Evolutionary conservation across 2,113 vertebrate genomes (phyloP).

Genomic region (Syngnathoides biaculeatus): DNA sequence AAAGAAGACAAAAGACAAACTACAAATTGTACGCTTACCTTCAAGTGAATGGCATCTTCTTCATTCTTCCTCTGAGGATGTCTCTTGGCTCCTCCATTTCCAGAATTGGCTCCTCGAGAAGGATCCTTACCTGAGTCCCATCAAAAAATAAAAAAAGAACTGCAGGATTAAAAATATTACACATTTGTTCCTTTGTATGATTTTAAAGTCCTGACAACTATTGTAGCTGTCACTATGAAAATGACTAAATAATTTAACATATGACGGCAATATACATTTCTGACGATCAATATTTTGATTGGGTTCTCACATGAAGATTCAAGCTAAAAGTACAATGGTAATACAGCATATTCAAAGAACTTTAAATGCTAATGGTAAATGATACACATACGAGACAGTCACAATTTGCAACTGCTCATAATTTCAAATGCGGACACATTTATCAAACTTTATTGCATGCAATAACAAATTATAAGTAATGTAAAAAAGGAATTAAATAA

Average conservation of each 20-base stretch:
- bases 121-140: slow-evolving; percentile 68
- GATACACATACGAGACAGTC: not conserved
- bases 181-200: not conserved
- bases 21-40: slow-evolving; percentile 53
- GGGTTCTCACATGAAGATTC: not conserved
- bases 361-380: not conserved
- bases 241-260: too few relatives aligned
- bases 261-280: not conserved
- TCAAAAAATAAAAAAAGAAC: not conserved
- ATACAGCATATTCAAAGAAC: not conserved
- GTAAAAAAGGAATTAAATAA: slow-evolving; percentile 87
- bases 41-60: slow-evolving; percentile 57
- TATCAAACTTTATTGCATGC: slow-evolving; percentile 71
- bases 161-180: not conserved
- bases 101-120: slow-evolving; percentile 55
- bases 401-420: not conserved
- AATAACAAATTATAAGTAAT: slow-evolving; percentile 89
- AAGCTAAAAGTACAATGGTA: not conserved
- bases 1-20: too few relatives aligned
- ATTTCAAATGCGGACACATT: slow-evolving; percentile 17
- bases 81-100: slow-evolving; percentile 30
- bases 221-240: too few relatives aligned
- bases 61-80: slow-evolving; percentile 52
- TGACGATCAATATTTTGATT: not conserved
- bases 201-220: too few relatives aligned